These are phyloP conservation scores for Lasioglossum marginatum DNA, from an alignment of 2,888 invertebrate species.

Conservation along the genomic window DNA sequence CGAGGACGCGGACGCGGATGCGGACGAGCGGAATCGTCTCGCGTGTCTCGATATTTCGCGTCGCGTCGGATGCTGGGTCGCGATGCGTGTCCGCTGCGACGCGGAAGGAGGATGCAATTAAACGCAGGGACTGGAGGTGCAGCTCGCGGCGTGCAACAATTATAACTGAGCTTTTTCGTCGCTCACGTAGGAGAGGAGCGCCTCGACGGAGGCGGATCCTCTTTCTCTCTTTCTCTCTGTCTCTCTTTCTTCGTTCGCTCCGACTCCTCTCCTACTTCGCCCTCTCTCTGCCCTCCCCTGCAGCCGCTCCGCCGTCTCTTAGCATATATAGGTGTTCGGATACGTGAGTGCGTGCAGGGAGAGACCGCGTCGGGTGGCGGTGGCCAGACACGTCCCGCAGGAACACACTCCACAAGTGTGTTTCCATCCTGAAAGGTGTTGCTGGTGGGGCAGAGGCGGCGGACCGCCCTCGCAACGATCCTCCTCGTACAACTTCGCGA, in stretches of 20 bases:
- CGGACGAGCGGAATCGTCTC: neutral
- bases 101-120: slow-evolving; percentile 65
- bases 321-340: slow-evolving; percentile 38
- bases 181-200: slow-evolving; percentile 66
- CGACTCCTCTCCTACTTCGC: slow-evolving; percentile 9
- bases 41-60: neutral
- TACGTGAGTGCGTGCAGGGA: slow-evolving; percentile 58
- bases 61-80: slow-evolving; percentile 30
- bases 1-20: slow-evolving; percentile 49
- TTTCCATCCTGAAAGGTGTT: slow-evolving; percentile 77
- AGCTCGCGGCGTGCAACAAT: slow-evolving; percentile 83
- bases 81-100: slow-evolving; percentile 32
- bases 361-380: slow-evolving; percentile 60
- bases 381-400: slow-evolving; percentile 62
- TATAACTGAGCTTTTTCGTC: slow-evolving; percentile 85
- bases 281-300: slow-evolving; percentile 9
- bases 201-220: slow-evolving; percentile 81
- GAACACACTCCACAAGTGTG: slow-evolving; percentile 63
- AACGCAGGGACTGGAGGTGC: slow-evolving; percentile 62
- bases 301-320: slow-evolving; percentile 32
- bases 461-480: slow-evolving; percentile 76
- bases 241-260: slow-evolving; percentile 31
- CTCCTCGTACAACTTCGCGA: slow-evolving; percentile 75
- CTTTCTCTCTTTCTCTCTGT: slow-evolving; percentile 28
- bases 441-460: slow-evolving; percentile 78